Percentiles rank a stretch among this genome's conserved stretches.
Evolutionary conservation across 2,797 vertebrate species (phyloP).

Genomic region (Crotalus adamanteus): DNA sequence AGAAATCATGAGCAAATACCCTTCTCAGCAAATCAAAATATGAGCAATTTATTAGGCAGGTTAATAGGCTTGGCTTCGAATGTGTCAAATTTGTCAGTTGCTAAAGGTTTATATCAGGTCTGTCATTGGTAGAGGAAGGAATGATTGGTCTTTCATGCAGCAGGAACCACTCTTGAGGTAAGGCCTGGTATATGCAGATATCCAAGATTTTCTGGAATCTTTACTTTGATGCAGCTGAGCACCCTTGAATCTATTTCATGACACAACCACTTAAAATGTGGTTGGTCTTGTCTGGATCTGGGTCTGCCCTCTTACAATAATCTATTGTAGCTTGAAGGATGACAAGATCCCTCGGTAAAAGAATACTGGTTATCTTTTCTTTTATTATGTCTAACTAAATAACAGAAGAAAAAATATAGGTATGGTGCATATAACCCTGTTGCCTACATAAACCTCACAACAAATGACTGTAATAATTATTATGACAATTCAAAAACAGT

Average conservation of each 20-base stretch:
- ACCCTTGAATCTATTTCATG: not conserved
- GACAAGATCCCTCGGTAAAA: not conserved
- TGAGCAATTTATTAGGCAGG: conserved; percentile 37
- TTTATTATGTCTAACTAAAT: not conserved
- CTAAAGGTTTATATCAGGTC: conserved; percentile 20
- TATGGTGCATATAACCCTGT: not conserved
- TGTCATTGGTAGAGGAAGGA: conserved; percentile 34
- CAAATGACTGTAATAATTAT: not conserved
- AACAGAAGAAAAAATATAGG: not conserved
- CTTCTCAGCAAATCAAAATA: conserved; percentile 36
- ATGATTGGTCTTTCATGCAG: conserved; percentile 25
- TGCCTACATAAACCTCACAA: not conserved
- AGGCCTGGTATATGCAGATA: not conserved
- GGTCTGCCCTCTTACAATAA: not conserved
- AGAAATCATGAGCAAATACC: conserved; percentile 26
- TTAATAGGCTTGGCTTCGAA: conserved; percentile 24
- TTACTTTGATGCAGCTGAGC: not conserved
- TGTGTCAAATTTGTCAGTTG: not conserved
- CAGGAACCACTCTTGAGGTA: conserved; percentile 4
- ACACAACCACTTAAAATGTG: not conserved
- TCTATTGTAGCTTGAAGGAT: not conserved
- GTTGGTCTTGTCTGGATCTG: not conserved
- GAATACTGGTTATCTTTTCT: not conserved
- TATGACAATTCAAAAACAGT: not conserved
- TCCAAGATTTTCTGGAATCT: not conserved